phyloP scores from a whole-genome alignment of 1,140 invertebrate species.

The Drosophila grimshawi region DNA sequence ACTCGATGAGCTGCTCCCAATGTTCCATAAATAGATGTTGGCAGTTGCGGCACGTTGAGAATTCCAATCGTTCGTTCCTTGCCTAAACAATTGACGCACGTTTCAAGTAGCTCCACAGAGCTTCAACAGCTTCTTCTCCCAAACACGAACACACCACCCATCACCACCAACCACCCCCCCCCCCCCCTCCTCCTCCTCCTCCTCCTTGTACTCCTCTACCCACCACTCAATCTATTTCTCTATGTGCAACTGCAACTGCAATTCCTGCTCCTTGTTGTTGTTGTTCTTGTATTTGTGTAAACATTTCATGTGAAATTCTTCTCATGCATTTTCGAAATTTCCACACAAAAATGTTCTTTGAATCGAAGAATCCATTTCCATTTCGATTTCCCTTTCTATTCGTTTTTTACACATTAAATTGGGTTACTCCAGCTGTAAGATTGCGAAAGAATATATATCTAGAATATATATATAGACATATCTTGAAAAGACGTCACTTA shows the following conservation, averaged over 20 bases:
- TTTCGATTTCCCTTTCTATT: constrained; percentile 13
- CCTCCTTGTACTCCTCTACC: background rate
- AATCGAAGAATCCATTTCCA: constrained; percentile 9
- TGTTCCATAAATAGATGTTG: constrained; percentile 72
- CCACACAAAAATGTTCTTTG: constrained; percentile 11
- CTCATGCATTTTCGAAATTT: constrained; percentile 9
- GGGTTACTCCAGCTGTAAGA: too few relatives aligned
- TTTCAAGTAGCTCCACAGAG: constrained; percentile 64
- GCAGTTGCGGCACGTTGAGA: constrained; percentile 49
- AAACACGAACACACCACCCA: too few relatives aligned
- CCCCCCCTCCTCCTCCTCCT: too few relatives aligned
- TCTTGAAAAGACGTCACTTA: too few relatives aligned
- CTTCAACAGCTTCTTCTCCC: constrained; percentile 2
- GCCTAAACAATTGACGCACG: constrained; percentile 71
- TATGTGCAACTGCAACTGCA: background rate
- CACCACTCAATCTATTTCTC: background rate
- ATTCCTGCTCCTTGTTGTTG: background rate
- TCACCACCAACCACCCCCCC: background rate
- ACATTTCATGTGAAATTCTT: constrained; percentile 27
- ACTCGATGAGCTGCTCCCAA: constrained; percentile 38
- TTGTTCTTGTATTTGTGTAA: background rate
- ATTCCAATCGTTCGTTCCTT: constrained; percentile 40
- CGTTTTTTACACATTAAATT: background rate
- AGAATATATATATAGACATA: too few relatives aligned
- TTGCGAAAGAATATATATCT: too few relatives aligned